Conservation (phyloP, 2,888 invertebrate genomes). For the Eupithecia exiguata region DNA sequence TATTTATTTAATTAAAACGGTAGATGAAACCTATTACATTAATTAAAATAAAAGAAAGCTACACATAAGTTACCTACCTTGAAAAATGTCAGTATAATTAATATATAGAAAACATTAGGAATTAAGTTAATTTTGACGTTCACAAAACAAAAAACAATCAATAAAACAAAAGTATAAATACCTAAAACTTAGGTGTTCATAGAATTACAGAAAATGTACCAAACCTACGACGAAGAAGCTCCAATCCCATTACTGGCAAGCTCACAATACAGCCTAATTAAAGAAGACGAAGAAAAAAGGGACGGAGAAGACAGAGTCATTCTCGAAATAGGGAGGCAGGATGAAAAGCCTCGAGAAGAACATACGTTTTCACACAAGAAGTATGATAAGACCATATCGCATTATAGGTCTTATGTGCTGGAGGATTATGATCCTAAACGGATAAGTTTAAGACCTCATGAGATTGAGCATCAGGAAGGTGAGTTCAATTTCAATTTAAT, state of each 20-base stretch:
- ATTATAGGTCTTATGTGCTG: conserved; percentile 75
- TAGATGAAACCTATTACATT: too few relatives aligned
- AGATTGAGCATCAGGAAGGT: conserved; percentile 64
- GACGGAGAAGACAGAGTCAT: conserved; percentile 74
- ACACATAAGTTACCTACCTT: too few relatives aligned
- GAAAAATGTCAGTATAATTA: too few relatives aligned
- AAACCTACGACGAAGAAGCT: conserved; percentile 69
- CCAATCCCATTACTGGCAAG: conserved; percentile 72
- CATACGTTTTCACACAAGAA: conserved; percentile 80
- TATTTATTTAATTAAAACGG: too few relatives aligned
- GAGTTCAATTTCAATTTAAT: neutral
- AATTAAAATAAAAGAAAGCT: too few relatives aligned
- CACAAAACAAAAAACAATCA: too few relatives aligned
- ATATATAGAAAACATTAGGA: too few relatives aligned
- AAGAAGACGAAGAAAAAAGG: conserved; percentile 71
- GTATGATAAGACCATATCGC: conserved; percentile 80
- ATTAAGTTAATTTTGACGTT: too few relatives aligned
- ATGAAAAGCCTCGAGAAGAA: conserved; percentile 75
- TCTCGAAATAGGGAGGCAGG: conserved; percentile 79
- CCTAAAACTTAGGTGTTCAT: neutral
- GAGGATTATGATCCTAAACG: conserved; percentile 75
- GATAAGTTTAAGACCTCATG: conserved; percentile 70
- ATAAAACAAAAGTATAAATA: too few relatives aligned
- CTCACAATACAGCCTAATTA: conserved; percentile 65
- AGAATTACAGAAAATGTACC: conserved; percentile 61